These are phyloP conservation scores for Sebastes trivittatus DNA, from an alignment of 2,797 vertebrate species.

Conservation along the genomic window DNA sequence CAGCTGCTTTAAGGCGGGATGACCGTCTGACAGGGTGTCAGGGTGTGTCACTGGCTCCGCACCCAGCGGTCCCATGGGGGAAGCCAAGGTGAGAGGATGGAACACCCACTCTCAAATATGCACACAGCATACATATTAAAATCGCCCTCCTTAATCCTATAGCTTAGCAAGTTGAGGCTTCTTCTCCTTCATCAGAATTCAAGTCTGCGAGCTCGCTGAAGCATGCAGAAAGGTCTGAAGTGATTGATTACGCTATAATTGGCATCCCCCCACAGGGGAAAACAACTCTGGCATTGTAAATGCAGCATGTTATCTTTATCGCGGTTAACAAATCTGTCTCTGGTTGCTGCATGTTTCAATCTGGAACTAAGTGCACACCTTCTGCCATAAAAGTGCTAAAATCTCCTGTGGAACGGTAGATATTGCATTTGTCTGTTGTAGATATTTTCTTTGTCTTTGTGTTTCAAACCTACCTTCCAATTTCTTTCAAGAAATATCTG, in stretches of 20 bases:
- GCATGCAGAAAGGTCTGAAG: neutral
- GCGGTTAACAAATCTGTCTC: constrained; percentile 7
- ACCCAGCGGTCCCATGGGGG: constrained; percentile 48
- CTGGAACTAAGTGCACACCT: neutral
- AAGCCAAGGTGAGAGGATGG: constrained; percentile 73
- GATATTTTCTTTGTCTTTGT: neutral
- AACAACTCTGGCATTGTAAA: neutral
- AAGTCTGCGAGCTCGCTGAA: neutral
- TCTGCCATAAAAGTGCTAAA: neutral
- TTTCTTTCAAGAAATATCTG: neutral
- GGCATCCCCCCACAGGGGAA: neutral
- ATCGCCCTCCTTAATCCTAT: constrained; percentile 7
- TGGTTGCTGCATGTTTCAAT: neutral
- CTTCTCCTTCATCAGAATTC: constrained; percentile 28
- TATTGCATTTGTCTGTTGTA: neutral
- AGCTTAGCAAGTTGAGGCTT: constrained; percentile 3
- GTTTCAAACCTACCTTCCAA: neutral
- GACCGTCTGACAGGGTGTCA: constrained; percentile 53
- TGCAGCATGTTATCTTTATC: neutral
- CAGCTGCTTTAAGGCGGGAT: constrained; percentile 57
- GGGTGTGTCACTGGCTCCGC: constrained; percentile 57
- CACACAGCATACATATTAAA: constrained; percentile 42
- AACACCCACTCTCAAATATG: constrained; percentile 37
- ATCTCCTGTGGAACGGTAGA: too few relatives aligned
- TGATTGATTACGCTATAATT: constrained; percentile 38